Conservation (phyloP, 2,797 vertebrate species). For the Lacerta bilineata region DNA sequence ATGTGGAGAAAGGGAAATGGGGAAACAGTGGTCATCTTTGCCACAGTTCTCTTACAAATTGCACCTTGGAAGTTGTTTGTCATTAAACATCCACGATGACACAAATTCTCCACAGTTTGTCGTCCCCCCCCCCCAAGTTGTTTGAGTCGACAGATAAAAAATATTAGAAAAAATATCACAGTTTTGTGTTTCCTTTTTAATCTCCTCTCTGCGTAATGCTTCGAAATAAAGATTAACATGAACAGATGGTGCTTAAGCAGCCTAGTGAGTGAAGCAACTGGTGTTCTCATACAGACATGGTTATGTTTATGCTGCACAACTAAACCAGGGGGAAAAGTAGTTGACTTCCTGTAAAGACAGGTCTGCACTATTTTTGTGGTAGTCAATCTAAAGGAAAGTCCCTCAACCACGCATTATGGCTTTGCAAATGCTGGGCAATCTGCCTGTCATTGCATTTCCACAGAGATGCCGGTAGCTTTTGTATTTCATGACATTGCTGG, state of each 20-base stretch:
- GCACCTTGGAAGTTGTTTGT: slow-evolving; percentile 7
- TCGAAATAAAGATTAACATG: background rate
- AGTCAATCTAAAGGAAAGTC: background rate
- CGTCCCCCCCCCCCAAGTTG: background rate
- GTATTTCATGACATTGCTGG: too few species aligned
- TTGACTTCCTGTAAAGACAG: background rate
- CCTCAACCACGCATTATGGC: background rate
- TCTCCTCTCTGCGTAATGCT: background rate
- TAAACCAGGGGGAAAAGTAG: background rate
- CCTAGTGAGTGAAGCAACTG: slow-evolving; percentile 9
- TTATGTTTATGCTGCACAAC: background rate
- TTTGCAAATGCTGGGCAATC: background rate
- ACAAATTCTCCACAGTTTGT: background rate
- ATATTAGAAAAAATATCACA: slow-evolving; percentile 21
- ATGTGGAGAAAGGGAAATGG: background rate
- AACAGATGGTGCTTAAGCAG: slow-evolving; percentile 20
- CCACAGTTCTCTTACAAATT: slow-evolving; percentile 10
- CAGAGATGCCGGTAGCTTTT: background rate
- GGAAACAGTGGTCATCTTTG: background rate
- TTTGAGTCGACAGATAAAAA: slow-evolving; percentile 1
- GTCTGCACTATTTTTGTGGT: background rate
- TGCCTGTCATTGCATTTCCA: background rate
- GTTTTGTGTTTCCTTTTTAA: slow-evolving; percentile 15
- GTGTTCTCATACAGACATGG: background rate
- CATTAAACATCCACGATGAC: slow-evolving; percentile 6